These are phyloP conservation scores for Cheilosia urbana DNA, from an alignment of 2,888 invertebrate genomes.

Conservation along the genomic window DNA sequence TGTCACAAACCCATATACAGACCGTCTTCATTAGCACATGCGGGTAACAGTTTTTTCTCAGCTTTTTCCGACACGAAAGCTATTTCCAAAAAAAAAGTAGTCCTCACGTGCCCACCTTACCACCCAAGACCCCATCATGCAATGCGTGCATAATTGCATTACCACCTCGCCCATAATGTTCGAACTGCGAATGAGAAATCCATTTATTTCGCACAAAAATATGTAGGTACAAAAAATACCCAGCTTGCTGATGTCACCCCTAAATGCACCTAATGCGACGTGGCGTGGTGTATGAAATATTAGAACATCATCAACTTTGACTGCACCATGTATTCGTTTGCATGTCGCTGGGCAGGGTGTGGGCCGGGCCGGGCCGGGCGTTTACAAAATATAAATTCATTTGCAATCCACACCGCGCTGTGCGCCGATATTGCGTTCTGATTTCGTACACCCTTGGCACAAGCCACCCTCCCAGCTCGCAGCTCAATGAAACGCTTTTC, in stretches of 20 bases:
- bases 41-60: not conserved
- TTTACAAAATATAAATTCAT: conserved; percentile 41
- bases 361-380: not conserved
- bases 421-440: conserved; percentile 31
- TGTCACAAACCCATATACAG: not conserved
- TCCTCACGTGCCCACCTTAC: not conserved
- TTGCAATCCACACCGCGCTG: conserved; percentile 45
- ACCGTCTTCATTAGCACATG: not conserved
- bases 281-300: conserved; percentile 54
- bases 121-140: conserved; percentile 9
- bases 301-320: conserved; percentile 59
- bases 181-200: not conserved
- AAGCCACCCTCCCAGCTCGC: conserved; percentile 1
- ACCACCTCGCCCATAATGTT: not conserved
- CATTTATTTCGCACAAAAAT: not conserved
- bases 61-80: not conserved
- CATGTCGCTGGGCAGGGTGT: not conserved
- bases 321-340: conserved; percentile 16
- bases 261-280: conserved; percentile 28
- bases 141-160: conserved; percentile 54
- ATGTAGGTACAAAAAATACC: not conserved
- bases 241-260: conserved; percentile 47
- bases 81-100: not conserved
- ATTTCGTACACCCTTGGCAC: not conserved
- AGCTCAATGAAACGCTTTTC: not conserved